Conservation (phyloP, 2,888 invertebrate genomes). For the Mimas tiliae region DNA sequence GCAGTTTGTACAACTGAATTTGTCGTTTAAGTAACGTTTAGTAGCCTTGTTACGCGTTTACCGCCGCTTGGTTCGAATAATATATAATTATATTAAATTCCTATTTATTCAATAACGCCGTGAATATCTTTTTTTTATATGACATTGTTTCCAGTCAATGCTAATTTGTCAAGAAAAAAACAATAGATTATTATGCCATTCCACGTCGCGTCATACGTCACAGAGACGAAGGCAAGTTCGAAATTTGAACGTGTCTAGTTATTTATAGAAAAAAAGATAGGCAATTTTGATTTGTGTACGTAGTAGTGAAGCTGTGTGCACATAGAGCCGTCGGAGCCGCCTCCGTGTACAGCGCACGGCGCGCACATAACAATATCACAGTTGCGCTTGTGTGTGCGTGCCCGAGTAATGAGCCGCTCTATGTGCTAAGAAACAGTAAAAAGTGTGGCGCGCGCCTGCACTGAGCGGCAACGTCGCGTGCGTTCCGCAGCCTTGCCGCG, state of each 20-base stretch:
- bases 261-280: slow-evolving; percentile 51
- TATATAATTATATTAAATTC: not conserved
- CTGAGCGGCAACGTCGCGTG: slow-evolving; percentile 78
- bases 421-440: slow-evolving; percentile 86
- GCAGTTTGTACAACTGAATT: no score
- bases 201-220: slow-evolving; percentile 32
- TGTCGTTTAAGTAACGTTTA: not conserved
- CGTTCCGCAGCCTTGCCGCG: slow-evolving; percentile 72
- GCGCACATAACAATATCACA: slow-evolving; percentile 72
- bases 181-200: slow-evolving; percentile 25
- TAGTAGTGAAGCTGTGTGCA: slow-evolving; percentile 19
- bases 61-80: not conserved
- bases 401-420: slow-evolving; percentile 80
- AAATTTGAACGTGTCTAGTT: slow-evolving; percentile 40
- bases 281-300: slow-evolving; percentile 79
- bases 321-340: slow-evolving; percentile 8
- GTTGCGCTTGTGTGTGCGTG: slow-evolving; percentile 61
- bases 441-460: slow-evolving; percentile 83
- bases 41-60: not conserved
- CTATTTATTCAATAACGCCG: no score
- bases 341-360: slow-evolving; percentile 55
- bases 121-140: not conserved
- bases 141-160: not conserved
- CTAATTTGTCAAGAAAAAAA: not conserved
- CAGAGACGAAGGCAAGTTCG: slow-evolving; percentile 43